Percentiles rank a stretch among this genome's conserved stretches.
Evolutionary conservation across 2,113 vertebrate genomes (phyloP).

Genomic region (Gallinago jamesoni): DNA sequence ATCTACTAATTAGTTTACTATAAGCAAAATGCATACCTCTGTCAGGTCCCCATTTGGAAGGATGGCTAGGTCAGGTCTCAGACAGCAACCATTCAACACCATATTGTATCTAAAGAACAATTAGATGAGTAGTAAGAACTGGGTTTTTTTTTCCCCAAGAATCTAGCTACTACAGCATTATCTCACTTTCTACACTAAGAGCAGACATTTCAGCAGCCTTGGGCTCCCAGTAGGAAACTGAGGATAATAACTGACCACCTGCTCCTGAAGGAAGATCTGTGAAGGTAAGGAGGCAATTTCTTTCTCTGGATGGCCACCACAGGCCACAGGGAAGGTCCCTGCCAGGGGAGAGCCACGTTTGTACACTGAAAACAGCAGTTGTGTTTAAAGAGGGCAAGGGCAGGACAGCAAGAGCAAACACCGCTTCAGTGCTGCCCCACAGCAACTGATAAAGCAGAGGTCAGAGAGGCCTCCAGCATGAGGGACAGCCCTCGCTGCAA

Average conservation of each 20-base stretch:
- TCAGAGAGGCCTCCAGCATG: background rate
- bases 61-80: conserved; percentile 86
- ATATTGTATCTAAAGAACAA: conserved; percentile 82
- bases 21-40: conserved; percentile 76
- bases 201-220: background rate
- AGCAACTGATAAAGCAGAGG: background rate
- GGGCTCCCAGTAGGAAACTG: background rate
- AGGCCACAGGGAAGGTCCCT: background rate
- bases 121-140: background rate
- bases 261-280: background rate
- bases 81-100: conserved; percentile 86
- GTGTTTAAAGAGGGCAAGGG: background rate
- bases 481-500: background rate
- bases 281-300: background rate
- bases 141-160: background rate
- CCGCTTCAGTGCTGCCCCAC: background rate
- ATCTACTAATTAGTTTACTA: background rate
- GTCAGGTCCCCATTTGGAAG: conserved; percentile 89
- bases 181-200: background rate
- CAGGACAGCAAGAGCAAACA: background rate
- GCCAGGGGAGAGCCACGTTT: background rate
- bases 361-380: background rate
- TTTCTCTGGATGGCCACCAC: background rate
- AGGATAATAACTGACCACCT: background rate
- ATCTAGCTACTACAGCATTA: background rate